Evolutionary conservation across 2,113 vertebrate genomes (phyloP).

Genomic region (Halcyon malimbica): DNA sequence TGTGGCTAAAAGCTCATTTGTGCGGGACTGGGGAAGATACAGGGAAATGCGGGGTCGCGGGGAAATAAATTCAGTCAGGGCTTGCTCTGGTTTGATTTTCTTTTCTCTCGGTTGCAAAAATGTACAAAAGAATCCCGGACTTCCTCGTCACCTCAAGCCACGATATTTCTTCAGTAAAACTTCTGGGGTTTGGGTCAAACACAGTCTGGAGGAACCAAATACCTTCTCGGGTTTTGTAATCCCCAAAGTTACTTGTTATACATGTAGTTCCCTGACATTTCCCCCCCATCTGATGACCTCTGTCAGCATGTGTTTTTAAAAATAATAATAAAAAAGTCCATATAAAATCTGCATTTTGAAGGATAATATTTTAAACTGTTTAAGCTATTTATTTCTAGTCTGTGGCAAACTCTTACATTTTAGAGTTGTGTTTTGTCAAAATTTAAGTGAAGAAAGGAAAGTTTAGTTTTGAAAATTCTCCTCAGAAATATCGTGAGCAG

Average conservation of each 20-base stretch:
- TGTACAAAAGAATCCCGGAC: background rate
- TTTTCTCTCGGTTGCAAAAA: background rate
- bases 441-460: background rate
- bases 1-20: background rate
- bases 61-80: background rate
- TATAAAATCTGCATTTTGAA: background rate
- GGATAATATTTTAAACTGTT: background rate
- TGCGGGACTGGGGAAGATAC: background rate
- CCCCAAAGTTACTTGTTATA: background rate
- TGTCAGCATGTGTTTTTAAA: background rate
- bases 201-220: background rate
- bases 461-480: background rate
- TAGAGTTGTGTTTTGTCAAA: background rate
- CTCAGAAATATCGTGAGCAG: background rate
- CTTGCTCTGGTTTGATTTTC: background rate
- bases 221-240: background rate
- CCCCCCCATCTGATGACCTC: rapidly evolving
- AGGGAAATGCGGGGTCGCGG: background rate
- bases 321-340: background rate
- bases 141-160: rapidly evolving
- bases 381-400: background rate
- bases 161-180: background rate
- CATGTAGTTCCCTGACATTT: background rate
- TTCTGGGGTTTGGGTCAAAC: background rate
- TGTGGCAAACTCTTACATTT: background rate